phyloP scores from a whole-genome alignment of 2,113 vertebrate genomes.

The Apus apus region DNA sequence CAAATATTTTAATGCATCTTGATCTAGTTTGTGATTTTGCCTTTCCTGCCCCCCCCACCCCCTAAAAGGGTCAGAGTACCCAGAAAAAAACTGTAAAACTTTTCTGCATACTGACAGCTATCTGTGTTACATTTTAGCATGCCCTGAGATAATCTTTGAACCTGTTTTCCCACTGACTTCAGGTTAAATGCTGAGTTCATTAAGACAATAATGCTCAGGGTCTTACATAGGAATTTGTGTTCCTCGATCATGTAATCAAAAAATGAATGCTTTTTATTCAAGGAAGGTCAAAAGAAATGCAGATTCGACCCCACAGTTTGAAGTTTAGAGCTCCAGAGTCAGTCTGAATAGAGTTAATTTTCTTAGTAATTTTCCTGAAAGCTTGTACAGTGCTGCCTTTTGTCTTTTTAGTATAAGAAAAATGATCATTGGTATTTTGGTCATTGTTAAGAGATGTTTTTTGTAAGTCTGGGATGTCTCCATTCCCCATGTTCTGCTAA shows the following conservation, averaged over 20 bases:
- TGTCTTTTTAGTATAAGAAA: no score
- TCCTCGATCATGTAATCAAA: background rate
- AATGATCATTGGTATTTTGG: no score
- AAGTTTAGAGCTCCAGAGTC: background rate
- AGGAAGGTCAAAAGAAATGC: background rate
- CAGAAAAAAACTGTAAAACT: background rate
- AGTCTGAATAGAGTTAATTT: background rate
- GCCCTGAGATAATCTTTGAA: background rate
- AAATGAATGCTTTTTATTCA: background rate
- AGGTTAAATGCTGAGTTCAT: background rate
- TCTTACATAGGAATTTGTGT: background rate
- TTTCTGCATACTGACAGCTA: background rate
- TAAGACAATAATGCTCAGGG: background rate
- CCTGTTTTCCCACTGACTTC: background rate
- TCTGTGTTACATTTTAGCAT: background rate
- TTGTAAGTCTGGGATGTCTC: no score
- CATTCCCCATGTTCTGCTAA: no score
- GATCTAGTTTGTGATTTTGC: background rate
- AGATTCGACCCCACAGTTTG: background rate
- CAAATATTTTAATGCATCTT: background rate
- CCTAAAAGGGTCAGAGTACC: background rate
- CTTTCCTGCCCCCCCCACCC: no score
- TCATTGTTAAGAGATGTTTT: no score
- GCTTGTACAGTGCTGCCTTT: no score
- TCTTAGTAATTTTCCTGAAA: no score